A percentile compares a stretch with the other conserved stretches of the same genome.
phyloP scores from a whole-genome alignment of 2,113 vertebrate species.

The Paedocypris sp. region DNA sequence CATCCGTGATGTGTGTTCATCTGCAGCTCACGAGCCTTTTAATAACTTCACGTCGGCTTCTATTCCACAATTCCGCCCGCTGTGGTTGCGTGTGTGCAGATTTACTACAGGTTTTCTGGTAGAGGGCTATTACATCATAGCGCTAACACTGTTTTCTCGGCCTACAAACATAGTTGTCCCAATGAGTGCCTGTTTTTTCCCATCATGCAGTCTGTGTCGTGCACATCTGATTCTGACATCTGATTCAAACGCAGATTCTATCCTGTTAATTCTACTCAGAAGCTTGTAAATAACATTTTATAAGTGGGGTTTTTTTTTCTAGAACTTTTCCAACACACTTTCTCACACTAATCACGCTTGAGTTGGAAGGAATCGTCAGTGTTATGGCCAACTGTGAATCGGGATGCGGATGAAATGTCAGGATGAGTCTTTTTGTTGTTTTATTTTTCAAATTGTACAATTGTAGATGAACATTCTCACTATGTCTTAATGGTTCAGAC shows the following conservation, averaged over 20 bases:
- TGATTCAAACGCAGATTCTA: neutral
- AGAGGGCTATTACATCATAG: no score
- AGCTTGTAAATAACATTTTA: no score
- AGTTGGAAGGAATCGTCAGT: no score
- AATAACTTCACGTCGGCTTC: conserved; percentile 17
- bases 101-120: conserved; percentile 35
- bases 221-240: neutral
- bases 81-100: conserved; percentile 13
- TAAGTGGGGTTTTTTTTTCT: no score
- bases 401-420: conserved; percentile 23
- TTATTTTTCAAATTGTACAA: conserved; percentile 43
- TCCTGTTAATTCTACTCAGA: no score
- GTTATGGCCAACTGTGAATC: conserved; percentile 54
- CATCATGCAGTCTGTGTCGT: conserved; percentile 46
- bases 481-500: conserved; percentile 58
- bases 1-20: conserved; percentile 24
- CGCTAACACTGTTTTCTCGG: no score
- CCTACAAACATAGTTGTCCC: conserved; percentile 24
- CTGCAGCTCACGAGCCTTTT: conserved; percentile 54
- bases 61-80: conserved; percentile 38
- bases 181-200: conserved; percentile 33
- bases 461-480: conserved; percentile 49
- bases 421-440: conserved; percentile 27
- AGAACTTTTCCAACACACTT: no score
- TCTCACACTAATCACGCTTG: no score